These are phyloP conservation scores for Eremobia ochroleuca DNA, from an alignment of 2,888 invertebrate genomes.

Conservation along the genomic window DNA sequence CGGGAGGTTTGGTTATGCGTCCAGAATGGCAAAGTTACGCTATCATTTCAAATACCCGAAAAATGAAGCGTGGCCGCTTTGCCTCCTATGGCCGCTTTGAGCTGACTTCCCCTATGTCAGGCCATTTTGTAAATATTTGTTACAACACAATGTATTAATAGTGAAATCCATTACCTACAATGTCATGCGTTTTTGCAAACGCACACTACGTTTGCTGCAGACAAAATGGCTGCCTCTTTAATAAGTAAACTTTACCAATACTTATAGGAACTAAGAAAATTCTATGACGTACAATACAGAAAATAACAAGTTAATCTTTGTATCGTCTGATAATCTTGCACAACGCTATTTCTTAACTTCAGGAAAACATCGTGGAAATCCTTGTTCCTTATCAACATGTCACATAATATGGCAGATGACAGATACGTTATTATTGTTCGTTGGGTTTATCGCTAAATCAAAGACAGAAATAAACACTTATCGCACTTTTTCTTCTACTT, in stretches of 20 bases:
- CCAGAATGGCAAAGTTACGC: too few relatives aligned
- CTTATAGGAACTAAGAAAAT: background rate
- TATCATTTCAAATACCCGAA: too few relatives aligned
- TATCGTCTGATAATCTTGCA: constrained; percentile 34
- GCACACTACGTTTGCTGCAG: background rate
- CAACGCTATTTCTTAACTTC: constrained; percentile 28
- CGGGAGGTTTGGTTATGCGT: too few relatives aligned
- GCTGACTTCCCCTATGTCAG: too few relatives aligned
- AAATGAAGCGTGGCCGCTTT: too few relatives aligned
- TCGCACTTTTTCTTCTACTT: constrained; percentile 55
- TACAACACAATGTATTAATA: background rate
- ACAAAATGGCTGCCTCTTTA: background rate
- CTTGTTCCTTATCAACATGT: constrained; percentile 50
- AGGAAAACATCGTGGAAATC: constrained; percentile 37
- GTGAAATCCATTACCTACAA: background rate
- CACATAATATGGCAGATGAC: constrained; percentile 27
- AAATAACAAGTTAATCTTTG: background rate
- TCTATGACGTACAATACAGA: background rate
- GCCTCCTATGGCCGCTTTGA: too few relatives aligned
- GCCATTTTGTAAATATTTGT: background rate
- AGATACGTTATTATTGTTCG: constrained; percentile 62
- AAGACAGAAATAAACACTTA: constrained; percentile 71
- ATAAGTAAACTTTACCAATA: background rate
- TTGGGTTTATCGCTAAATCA: constrained; percentile 70
- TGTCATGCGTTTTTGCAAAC: background rate